A percentile compares a stretch with the other conserved stretches of the same genome.
These are phyloP conservation scores for Palaemon carinicauda DNA, from an alignment of 1,140 invertebrate genomes.

Conservation along the genomic window DNA sequence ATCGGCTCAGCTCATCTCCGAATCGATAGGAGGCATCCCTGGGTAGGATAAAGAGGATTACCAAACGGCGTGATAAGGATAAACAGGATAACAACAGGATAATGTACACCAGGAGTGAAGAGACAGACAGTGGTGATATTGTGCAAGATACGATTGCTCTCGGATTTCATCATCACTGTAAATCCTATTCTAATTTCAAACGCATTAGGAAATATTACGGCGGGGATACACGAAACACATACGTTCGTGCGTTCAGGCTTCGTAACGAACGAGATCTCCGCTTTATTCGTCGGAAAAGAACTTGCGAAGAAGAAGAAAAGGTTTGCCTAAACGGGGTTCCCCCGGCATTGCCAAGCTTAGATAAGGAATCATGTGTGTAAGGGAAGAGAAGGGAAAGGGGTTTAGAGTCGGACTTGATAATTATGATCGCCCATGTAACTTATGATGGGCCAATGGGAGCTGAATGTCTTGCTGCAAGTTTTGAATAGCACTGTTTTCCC, in stretches of 20 bases:
- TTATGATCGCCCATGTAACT: constrained; percentile 35
- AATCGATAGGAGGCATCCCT: constrained; percentile 22
- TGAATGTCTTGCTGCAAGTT: constrained; percentile 26
- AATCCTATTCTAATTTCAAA: background rate
- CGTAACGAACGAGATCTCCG: no score
- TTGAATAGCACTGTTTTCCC: constrained; percentile 46
- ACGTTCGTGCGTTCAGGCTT: background rate
- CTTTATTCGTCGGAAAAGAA: background rate
- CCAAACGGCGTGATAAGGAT: background rate
- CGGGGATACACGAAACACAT: background rate
- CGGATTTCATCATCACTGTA: background rate
- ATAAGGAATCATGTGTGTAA: background rate
- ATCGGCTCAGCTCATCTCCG: constrained; percentile 49
- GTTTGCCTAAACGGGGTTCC: background rate
- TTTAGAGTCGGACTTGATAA: constrained; percentile 38
- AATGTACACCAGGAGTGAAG: background rate
- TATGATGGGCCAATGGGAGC: constrained; percentile 31
- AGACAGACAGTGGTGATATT: constrained; percentile 12
- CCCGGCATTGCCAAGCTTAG: background rate
- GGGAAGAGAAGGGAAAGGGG: background rate
- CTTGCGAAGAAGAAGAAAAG: background rate
- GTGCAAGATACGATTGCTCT: background rate
- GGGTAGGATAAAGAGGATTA: background rate
- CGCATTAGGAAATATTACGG: background rate
- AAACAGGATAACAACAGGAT: background rate